Percentiles rank a stretch among this genome's conserved stretches.
Conservation (phyloP, 2,888 invertebrate species). For the Sinelater perroti region DNA sequence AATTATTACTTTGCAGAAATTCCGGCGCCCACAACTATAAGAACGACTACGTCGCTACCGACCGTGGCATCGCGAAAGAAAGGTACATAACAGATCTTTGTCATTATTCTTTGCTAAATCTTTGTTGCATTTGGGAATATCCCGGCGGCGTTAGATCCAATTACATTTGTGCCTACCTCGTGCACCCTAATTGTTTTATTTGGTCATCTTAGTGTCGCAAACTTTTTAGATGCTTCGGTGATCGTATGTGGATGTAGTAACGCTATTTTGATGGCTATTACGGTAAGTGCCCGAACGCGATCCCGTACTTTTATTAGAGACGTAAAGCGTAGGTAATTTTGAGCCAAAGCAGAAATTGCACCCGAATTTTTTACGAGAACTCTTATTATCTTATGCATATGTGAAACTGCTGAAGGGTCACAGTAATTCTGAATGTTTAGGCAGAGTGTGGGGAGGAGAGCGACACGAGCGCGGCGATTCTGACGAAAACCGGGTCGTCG, state of each 20-base stretch:
- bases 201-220: conserved; percentile 28
- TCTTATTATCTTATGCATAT: conserved; percentile 34
- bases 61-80: conserved; percentile 71
- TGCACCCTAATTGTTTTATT: conserved; percentile 20
- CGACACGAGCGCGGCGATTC: conserved; percentile 51
- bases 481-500: conserved; percentile 54
- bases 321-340: conserved; percentile 28
- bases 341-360: conserved; percentile 27
- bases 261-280: conserved; percentile 35
- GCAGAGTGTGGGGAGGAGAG: conserved; percentile 49
- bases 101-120: too few species aligned
- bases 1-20: conserved; percentile 72
- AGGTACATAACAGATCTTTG: conserved; percentile 65
- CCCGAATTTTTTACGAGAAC: conserved; percentile 22
- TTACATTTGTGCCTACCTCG: conserved; percentile 18
- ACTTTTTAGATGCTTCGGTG: conserved; percentile 25
- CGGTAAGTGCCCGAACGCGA: conserved; percentile 35
- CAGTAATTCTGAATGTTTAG: conserved; percentile 45
- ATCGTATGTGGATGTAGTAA: conserved; percentile 19
- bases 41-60: conserved; percentile 68
- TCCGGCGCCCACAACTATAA: conserved; percentile 83
- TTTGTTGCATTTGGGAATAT: too few species aligned
- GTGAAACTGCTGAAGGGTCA: conserved; percentile 32
- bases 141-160: conserved; percentile 4
- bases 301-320: conserved; percentile 26